A percentile compares a stretch with the other conserved stretches of the same genome.
These are phyloP conservation scores for Acrossocheilus wenchowensis DNA, from an alignment of 2,797 vertebrate species.

Conservation along the genomic window DNA sequence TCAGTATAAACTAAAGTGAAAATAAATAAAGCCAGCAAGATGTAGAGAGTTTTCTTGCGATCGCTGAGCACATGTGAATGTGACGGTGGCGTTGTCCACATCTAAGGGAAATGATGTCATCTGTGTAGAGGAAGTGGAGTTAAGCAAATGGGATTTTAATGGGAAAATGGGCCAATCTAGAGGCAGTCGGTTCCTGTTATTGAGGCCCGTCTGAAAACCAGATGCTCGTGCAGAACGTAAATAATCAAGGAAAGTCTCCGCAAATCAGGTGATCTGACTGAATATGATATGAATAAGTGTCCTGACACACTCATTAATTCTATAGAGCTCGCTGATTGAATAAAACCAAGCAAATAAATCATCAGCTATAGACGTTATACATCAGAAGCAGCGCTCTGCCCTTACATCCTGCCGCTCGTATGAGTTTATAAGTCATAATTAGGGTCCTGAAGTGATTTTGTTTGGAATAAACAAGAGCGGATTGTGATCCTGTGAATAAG, in stretches of 20 bases:
- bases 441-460: neutral
- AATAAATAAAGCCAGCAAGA: neutral
- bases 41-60: neutral
- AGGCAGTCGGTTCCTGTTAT: conserved; percentile 61
- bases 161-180: conserved; percentile 67
- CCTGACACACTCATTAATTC: neutral
- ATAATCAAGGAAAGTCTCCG: neutral
- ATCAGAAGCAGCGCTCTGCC: neutral
- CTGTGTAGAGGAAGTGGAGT: neutral
- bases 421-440: neutral
- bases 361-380: neutral
- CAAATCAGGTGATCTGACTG: neutral
- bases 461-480: neutral
- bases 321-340: neutral
- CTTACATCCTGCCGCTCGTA: neutral
- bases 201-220: conserved; percentile 72
- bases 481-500: neutral
- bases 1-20: neutral
- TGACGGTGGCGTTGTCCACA: neutral
- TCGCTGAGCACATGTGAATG: neutral
- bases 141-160: conserved; percentile 59
- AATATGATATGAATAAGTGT: neutral
- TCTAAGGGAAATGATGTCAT: conserved; percentile 21
- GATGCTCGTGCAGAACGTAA: neutral
- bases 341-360: neutral